Evolutionary conservation across 2,797 vertebrate species (phyloP), one percentile per base, ranked within the genome.

Genomic region (Sebastolobus alascanus): DNA sequence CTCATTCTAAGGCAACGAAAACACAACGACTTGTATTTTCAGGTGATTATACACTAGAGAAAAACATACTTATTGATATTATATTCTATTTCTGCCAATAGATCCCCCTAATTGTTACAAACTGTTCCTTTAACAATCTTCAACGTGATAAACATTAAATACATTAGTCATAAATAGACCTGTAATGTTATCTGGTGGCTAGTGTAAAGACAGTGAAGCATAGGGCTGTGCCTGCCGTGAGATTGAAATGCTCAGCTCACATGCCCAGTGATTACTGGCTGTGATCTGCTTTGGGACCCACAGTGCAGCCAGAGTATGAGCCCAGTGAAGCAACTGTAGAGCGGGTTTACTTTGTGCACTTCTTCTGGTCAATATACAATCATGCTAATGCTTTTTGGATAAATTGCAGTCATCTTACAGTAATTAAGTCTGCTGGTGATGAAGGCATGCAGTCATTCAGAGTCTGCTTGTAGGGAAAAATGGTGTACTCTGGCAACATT

Each of bases 241-340:
- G 4, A 35, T 7, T 33, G 27, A 25, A 35, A 52, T 18, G 58
- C 58, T 73, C 40, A 52, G 20, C 20, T 61, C 13, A 63, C 29
- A 16, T 35, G 29, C 29, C 29, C 18, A 25, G n/a, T 52, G 59
- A 52, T 25, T 31, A 43, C 11, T 60, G 14, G 55, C 27, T 50
- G 40, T 61, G n/a, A 65, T 74, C 33, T 65, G 25, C 33, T 38
- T n/a, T 73, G 46, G 46, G 11, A 54, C 27, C 74, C 20, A 46
- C 37, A 46, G 37, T 55, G n/a, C 31, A 55, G 67, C n/a, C 20
- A 11, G 3, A 52, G 31, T 37, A 2, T n/a, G 27, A 60, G 40
- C 40, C 16, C 8, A 61, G 7, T 50, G 29, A 59, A 68, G 54
- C 12, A 59, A 29, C 20, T 52, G 9, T 27, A 37, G 22, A 70